Base-by-base conservation (phyloP, 2,888 invertebrate genomes). In the Helleia helle region DNA sequence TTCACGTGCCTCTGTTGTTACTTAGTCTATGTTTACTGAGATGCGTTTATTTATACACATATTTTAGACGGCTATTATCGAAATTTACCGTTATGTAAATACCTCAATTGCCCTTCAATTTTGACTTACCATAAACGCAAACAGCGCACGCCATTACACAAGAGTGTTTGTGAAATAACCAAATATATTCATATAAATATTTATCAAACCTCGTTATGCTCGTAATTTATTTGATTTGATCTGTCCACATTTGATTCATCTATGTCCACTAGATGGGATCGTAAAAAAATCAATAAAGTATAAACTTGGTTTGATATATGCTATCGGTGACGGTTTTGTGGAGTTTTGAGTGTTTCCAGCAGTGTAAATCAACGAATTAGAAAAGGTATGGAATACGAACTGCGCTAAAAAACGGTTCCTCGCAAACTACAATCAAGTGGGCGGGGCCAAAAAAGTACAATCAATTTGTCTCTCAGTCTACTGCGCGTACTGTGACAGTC, bases 151-250 rank as follows among this genome's bases (percentile, higher is more conserved):
- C 81, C 79, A 81, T 81, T 83, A 81, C 73, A 55, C 59, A 51
- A 62, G 43, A 80, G 76, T 80, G 74, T 79, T 81, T 79, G 77
- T 71, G 68, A 73, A 77, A 77, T 76, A 77, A 69, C 68, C 69
- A 69, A 74, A 75, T 63, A 65, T 54, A 54, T 55, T 55, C 61
- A 58, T 63, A 65, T 71, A 67, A 71, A 74, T 77, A 71, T 77
- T 79, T 76, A 72, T 68, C 59, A 59, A 65, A 70, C 62, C 71
- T 76, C 72, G 71, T 79, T 72, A 72, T 69, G 62, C 64, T 60
- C 62, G 63, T 71, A 71, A 75, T 76, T 73, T 76, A 72, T 79
- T 76, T 70, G 71, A 71, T 65, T 65, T 68, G 64, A 67, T 65
- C 68, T 60, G 58, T 62, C 59, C 49, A 66, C 67, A 65, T 69